Evolutionary conservation across 2,888 invertebrate species (phyloP).

Genomic region (Tenthredo livida): DNA sequence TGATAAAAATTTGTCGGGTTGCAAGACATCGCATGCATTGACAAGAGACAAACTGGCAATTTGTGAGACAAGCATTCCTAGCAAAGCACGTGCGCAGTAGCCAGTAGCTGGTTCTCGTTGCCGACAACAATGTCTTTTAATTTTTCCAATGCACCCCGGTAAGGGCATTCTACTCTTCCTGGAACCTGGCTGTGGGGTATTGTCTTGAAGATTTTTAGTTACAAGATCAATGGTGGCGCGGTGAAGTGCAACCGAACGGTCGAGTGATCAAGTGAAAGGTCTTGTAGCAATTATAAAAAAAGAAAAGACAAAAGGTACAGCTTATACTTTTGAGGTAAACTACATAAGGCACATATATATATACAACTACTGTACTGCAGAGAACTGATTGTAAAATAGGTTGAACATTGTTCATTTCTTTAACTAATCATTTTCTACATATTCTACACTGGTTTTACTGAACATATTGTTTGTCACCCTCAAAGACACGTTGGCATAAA

Average conservation of each 20-base stretch:
- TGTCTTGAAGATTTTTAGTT: slow-evolving; percentile 29
- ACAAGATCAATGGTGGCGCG: slow-evolving; percentile 19
- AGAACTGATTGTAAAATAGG: not conserved
- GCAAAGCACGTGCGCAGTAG: slow-evolving; percentile 46
- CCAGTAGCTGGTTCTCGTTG: slow-evolving; percentile 8
- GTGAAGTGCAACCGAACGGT: slow-evolving; percentile 33
- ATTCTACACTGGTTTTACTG: not conserved
- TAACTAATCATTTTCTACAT: not conserved
- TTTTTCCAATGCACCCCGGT: slow-evolving; percentile 29
- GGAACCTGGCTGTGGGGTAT: slow-evolving; percentile 20
- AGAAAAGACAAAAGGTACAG: not conserved
- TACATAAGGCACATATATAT: not conserved
- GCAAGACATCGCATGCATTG: not conserved
- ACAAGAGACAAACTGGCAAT: slow-evolving; percentile 59
- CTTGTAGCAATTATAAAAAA: not conserved
- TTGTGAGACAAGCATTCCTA: slow-evolving; percentile 68
- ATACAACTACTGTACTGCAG: not conserved
- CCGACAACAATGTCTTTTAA: slow-evolving; percentile 36
- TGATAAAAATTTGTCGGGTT: slow-evolving; percentile 1
- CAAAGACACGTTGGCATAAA: not conserved
- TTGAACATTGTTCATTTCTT: not conserved
- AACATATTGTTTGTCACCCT: not conserved
- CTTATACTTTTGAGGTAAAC: not conserved
- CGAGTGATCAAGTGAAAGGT: slow-evolving; percentile 35
- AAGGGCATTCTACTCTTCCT: slow-evolving; percentile 51